Base-by-base conservation (phyloP, 2,888 invertebrate genomes). In the Ramazzottius varieornatus region DNA sequence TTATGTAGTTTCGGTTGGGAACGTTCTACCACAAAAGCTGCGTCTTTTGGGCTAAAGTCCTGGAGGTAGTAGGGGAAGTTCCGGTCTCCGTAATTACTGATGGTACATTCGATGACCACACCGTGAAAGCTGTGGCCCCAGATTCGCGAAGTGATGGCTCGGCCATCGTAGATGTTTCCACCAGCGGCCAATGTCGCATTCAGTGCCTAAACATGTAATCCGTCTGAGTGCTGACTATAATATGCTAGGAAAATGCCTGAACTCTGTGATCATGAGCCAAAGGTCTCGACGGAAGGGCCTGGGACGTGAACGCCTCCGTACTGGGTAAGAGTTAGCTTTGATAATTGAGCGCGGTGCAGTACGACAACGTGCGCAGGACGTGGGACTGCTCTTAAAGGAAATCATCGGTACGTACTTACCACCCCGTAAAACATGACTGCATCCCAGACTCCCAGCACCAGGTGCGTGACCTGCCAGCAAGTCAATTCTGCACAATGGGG, bases 351-450 rank as follows among this genome's bases (percentile, higher is more conserved):
- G n/a, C n/a, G n/a, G n/a, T n/a, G n/a, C n/a, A n/a, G n/a, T n/a
- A n/a, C n/a, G n/a, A n/a, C n/a, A n/a, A n/a, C n/a, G n/a, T n/a
- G n/a, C n/a, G n/a, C n/a, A n/a, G n/a, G n/a, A n/a, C n/a, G n/a
- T n/a, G n/a, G n/a, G n/a, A n/a, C n/a, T n/a, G n/a, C n/a, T n/a
- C n/a, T n/a, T n/a, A n/a, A n/a, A n/a, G n/a, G n/a, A n/a, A n/a
- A n/a, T n/a, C n/a, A n/a, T n/a, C n/a, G n/a, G n/a, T n/a, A n/a
- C n/a, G n/a, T n/a, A 54, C 54, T 54, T 54, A 54, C 54, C 54
- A 54, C 54, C 24, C 54, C 54, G 29, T 54, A 54, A 29, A 54
- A 54, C 54, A 54, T 54, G 20, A 54, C 54, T 29, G 54, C 54
- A 54, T 54, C 54, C 54, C 54, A 54, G 8, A 54, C 24, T 29